A percentile compares a stretch with the other conserved stretches of the same genome.
Evolutionary conservation across 2,113 vertebrate genomes (phyloP).

Genomic region (Microcebus tavaratra): DNA sequence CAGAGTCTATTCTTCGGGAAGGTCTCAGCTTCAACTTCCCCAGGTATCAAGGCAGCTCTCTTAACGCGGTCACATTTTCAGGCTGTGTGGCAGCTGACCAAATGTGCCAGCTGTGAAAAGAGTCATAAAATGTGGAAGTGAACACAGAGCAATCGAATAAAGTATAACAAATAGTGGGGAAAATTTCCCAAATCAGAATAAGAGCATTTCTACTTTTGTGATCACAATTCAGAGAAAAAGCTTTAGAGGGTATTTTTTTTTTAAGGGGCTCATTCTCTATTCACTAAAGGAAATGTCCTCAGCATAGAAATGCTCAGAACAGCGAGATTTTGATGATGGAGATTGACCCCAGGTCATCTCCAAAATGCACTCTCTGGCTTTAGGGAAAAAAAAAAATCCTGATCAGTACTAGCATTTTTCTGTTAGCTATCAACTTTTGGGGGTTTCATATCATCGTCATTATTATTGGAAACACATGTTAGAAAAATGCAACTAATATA

Average conservation of each 20-base stretch:
- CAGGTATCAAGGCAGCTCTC: background rate
- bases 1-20: background rate
- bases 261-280: background rate
- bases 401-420: slow-evolving; percentile 79
- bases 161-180: background rate
- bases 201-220: background rate
- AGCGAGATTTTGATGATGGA: slow-evolving; percentile 49
- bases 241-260: background rate
- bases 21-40: background rate
- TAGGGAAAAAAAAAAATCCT: slow-evolving; percentile 64
- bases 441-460: slow-evolving; percentile 68
- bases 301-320: slow-evolving; percentile 68
- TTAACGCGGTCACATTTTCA: background rate
- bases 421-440: slow-evolving; percentile 73
- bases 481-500: slow-evolving; percentile 70
- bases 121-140: background rate
- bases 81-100: background rate
- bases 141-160: background rate
- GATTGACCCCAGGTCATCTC: slow-evolving; percentile 73
- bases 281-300: slow-evolving; percentile 43
- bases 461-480: slow-evolving; percentile 84
- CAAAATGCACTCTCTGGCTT: slow-evolving; percentile 77
- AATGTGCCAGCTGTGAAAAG: background rate
- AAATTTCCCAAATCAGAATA: background rate
- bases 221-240: background rate